Percentiles rank a stretch among this genome's conserved stretches.
These are phyloP conservation scores for Ispidina picta DNA, from an alignment of 2,797 vertebrate species.

Conservation along the genomic window DNA sequence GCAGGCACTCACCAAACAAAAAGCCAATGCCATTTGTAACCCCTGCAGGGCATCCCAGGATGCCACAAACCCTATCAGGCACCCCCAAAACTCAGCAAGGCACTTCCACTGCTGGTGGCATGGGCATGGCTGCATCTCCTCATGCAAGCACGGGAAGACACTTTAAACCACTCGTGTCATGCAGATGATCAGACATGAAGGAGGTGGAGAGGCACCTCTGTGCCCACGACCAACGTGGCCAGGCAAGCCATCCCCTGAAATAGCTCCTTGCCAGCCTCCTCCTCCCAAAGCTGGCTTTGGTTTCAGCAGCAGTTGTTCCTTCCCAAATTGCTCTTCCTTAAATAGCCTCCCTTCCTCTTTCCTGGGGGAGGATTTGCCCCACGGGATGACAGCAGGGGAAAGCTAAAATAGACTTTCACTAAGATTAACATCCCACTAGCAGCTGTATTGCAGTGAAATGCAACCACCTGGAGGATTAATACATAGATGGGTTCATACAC, in stretches of 20 bases:
- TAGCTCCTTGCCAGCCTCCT: conserved; percentile 33
- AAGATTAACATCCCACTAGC: background rate
- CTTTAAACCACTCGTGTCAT: background rate
- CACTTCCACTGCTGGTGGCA: background rate
- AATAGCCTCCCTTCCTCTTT: conserved; percentile 5
- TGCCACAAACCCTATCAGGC: background rate
- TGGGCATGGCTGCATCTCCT: rapidly evolving
- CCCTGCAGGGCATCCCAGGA: rapidly evolving
- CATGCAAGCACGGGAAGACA: rapidly evolving
- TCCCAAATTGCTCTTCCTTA: background rate
- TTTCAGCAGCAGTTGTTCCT: conserved; percentile 46
- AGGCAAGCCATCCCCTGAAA: background rate
- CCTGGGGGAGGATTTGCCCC: background rate
- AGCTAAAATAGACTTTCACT: background rate
- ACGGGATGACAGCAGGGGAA: background rate
- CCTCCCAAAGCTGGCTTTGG: background rate
- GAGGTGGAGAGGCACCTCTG: background rate
- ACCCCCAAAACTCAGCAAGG: background rate
- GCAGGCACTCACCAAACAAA: no score
- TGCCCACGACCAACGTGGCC: background rate
- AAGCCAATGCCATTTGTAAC: rapidly evolving
- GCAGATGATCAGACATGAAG: background rate
- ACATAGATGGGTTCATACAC: background rate
- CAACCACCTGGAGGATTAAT: conserved; percentile 3
- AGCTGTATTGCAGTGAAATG: background rate